Conservation (phyloP, 92 coral and sea anemone species). For the Blastomussa wellsi region DNA sequence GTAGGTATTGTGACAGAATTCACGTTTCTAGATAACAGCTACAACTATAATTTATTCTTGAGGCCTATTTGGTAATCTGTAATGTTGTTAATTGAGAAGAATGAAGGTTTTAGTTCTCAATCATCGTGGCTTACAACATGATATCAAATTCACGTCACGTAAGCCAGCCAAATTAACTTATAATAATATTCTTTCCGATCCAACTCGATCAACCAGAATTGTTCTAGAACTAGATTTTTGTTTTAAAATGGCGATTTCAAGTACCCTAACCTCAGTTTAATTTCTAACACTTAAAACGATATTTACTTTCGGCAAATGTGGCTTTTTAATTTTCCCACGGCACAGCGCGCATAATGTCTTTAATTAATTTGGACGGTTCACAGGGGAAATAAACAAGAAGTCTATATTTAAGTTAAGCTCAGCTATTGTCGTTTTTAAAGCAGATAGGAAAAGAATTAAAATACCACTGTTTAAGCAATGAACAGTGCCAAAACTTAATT, state of each 20-base stretch:
- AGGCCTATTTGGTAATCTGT: not conserved
- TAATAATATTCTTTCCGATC: not conserved
- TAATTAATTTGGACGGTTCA: conserved; percentile 6
- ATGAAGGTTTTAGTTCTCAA: conserved; percentile 6
- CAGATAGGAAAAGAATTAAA: not conserved
- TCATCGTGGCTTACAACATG: not conserved
- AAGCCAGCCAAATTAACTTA: not conserved
- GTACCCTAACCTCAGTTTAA: not conserved
- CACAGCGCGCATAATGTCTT: not conserved
- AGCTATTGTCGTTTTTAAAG: conserved; percentile 2
- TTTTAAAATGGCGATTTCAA: not conserved
- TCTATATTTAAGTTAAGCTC: not conserved
- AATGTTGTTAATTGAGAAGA: not conserved
- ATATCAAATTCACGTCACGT: not conserved
- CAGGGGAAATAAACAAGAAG: not conserved
- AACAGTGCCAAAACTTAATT: not conserved
- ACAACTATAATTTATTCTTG: not conserved
- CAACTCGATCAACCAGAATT: not conserved
- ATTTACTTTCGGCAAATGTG: not conserved
- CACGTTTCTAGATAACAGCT: not conserved
- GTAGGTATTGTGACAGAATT: not conserved
- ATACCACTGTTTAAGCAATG: not conserved
- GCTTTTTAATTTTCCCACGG: conserved; percentile 13
- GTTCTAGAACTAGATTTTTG: not conserved
- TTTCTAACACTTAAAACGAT: not conserved